Evolutionary conservation across 2,888 invertebrate species (phyloP).

Genomic region (Hybos culiciformis): DNA sequence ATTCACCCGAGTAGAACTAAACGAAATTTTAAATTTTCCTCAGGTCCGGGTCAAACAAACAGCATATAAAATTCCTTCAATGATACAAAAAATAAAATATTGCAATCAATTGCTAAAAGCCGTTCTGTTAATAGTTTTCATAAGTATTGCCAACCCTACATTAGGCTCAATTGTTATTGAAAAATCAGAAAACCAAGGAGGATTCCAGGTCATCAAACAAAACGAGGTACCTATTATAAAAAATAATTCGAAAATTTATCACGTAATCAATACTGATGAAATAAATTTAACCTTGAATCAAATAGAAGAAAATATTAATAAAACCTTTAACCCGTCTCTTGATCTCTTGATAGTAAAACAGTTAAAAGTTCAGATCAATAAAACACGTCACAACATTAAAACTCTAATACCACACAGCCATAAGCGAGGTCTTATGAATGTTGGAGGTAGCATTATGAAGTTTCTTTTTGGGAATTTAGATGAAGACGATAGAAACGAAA

Average conservation of each 20-base stretch:
- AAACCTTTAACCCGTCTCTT: background rate
- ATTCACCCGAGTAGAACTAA: too few species aligned
- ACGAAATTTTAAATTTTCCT: too few species aligned
- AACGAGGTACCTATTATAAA: background rate
- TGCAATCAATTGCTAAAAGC: too few species aligned
- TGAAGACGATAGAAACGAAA: constrained; percentile 11
- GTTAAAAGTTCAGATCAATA: too few species aligned
- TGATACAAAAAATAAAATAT: too few species aligned
- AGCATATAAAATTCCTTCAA: too few species aligned
- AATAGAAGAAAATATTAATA: too few species aligned
- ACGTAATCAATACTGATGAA: background rate
- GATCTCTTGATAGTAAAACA: too few species aligned
- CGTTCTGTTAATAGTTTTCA: background rate
- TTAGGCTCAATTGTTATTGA: background rate
- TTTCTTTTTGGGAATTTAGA: constrained; percentile 13
- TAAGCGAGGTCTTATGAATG: constrained; percentile 11
- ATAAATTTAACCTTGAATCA: background rate
- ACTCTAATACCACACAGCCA: constrained; percentile 2
- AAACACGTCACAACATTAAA: too few species aligned
- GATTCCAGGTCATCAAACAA: background rate
- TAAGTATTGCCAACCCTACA: background rate
- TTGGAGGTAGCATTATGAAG: constrained; percentile 8
- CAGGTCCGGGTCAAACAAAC: too few species aligned
- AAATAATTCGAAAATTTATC: background rate
- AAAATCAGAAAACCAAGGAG: background rate